Evolutionary conservation across 2,113 vertebrate species (phyloP), one percentile per base, ranked within the genome.

Genomic region (Gadus chalcogrammus): DNA sequence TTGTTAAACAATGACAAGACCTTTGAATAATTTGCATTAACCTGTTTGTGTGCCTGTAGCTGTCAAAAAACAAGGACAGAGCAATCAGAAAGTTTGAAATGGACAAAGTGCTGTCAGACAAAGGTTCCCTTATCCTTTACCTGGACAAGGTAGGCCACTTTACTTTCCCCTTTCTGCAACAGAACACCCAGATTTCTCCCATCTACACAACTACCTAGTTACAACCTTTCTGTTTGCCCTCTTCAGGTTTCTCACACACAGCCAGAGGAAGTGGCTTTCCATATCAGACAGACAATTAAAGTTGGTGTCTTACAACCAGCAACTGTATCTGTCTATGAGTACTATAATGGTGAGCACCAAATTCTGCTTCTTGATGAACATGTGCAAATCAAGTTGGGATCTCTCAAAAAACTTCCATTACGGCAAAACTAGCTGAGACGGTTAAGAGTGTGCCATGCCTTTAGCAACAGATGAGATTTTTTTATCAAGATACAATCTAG

Each of bases 241-340:
- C 42, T 48, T 48, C 42, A 48, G 42, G 42, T 48, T 6, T 48
- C 42, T 48, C 42, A 48, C 42, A 48, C 8, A 48, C 42, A 48
- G 42, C 8, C 8, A 48, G 9, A 48, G 6, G 42, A 92, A 91
- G 76, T 91, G 68, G 88, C 38, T 13, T 95, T 96, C 76, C 93
- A 78, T 77, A 27, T 93, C 15, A 88, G 91, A 92, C 70, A 82
- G 31, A 5, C 42, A 48, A 79, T 91, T 5, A 83, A 89, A 0
- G 92, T 92, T 55, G 92, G 88, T 3, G 68, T 93, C 2, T 76
- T 94, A 71, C 94, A 95, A 70, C 95, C 94, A 0, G 93, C 89
- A 0, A 67, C 86, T 0, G 89, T 95, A 70, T 93, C 88, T 35
- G 82, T 95, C 42, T 96, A 96, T 82, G 93, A 94, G 76, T 94